phyloP scores from a whole-genome alignment of 1,140 invertebrate genomes.

The Gryon sp. region DNA sequence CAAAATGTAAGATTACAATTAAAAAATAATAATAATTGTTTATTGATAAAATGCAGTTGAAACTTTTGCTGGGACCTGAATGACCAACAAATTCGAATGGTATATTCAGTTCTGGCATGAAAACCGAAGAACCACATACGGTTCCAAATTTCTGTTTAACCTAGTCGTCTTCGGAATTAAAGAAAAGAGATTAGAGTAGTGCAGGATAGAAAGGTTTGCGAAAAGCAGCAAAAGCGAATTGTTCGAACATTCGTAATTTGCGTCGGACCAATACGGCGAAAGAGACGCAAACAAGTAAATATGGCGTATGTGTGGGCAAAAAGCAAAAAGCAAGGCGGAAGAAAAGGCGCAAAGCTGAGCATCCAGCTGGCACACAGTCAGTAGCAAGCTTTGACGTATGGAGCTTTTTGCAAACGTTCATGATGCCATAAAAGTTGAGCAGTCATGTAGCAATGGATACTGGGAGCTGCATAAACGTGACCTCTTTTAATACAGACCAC shows the following conservation, averaged over 20 bases:
- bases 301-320: conserved; percentile 16
- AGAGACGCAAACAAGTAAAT: conserved; percentile 28
- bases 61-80: too few species aligned
- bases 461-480: conserved; percentile 45
- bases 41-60: too few species aligned
- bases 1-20: too few species aligned
- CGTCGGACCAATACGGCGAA: background rate
- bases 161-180: conserved; percentile 20
- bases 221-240: too few species aligned
- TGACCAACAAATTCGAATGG: conserved; percentile 10
- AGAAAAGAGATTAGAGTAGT: conserved; percentile 10
- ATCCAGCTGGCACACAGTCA: conserved; percentile 62
- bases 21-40: too few species aligned
- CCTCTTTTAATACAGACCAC: conserved; percentile 52
- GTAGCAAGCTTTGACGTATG: conserved; percentile 55
- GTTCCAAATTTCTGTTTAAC: conserved; percentile 1
- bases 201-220: conserved; percentile 5
- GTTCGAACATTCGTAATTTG: conserved; percentile 9
- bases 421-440: conserved; percentile 60
- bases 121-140: background rate
- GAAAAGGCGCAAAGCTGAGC: conserved; percentile 33
- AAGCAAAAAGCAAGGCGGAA: conserved; percentile 21
- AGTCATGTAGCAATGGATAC: conserved; percentile 38
- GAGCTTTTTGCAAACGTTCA: conserved; percentile 55
- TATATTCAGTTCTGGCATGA: background rate